phyloP scores from a whole-genome alignment of 2,888 invertebrate genomes.

The Quadroppia sp. region DNA sequence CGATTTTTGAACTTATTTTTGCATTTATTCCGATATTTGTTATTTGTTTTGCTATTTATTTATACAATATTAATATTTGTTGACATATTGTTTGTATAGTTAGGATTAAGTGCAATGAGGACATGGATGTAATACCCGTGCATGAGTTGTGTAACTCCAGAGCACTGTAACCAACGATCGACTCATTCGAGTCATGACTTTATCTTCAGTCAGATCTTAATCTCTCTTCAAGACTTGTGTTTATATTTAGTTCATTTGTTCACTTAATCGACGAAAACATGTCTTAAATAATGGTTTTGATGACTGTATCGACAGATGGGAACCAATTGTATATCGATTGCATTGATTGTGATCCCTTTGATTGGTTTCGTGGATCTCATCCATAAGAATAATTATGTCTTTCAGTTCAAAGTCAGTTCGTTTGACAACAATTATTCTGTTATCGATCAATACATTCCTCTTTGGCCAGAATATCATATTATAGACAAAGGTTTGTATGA shows the following conservation, averaged over 20 bases:
- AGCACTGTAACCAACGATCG: too few species aligned
- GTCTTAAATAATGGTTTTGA: not conserved
- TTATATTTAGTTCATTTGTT: not conserved
- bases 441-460: slow-evolving; percentile 12
- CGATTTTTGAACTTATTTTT: too few species aligned
- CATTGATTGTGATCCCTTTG: not conserved
- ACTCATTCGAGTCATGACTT: too few species aligned
- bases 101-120: too few species aligned
- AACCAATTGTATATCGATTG: not conserved
- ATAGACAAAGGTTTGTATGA: slow-evolving; percentile 1
- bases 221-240: not conserved
- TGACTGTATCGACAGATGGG: not conserved
- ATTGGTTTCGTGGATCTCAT: slow-evolving; percentile 5
- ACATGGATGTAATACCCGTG: too few species aligned
- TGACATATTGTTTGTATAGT: too few species aligned
- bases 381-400: not conserved
- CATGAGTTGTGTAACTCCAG: too few species aligned
- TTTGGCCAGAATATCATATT: not conserved
- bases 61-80: too few species aligned
- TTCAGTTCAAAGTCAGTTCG: not conserved
- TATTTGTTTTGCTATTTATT: too few species aligned
- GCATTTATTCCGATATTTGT: too few species aligned
- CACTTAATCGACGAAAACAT: not conserved
- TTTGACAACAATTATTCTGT: slow-evolving; percentile 4
- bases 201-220: too few species aligned